Percentiles rank a stretch among this genome's conserved stretches.
These are phyloP conservation scores for Neosilurus mollespiculum DNA, from an alignment of 2,797 vertebrate species.

Conservation along the genomic window DNA sequence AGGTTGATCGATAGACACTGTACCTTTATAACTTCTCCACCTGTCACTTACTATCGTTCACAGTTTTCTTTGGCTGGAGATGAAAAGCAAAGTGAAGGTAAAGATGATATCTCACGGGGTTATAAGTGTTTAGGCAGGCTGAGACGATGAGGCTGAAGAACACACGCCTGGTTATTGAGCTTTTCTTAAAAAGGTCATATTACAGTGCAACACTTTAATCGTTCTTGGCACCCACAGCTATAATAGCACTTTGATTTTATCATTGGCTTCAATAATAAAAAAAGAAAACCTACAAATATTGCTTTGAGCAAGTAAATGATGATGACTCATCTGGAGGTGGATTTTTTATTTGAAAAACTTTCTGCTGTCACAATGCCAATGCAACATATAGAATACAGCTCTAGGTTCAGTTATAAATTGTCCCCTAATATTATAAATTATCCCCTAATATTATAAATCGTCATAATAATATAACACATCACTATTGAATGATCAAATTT, in stretches of 20 bases:
- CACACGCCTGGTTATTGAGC: conserved; percentile 16
- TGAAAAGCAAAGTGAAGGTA: conserved; percentile 18
- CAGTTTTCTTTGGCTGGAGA: background rate
- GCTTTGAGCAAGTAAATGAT: background rate
- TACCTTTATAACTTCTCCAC: background rate
- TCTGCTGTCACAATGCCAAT: background rate
- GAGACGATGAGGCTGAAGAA: conserved; percentile 22
- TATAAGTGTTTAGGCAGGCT: conserved; percentile 3
- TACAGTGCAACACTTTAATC: conserved; percentile 36
- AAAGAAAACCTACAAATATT: background rate
- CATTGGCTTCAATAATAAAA: background rate
- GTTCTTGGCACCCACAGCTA: conserved; percentile 1
- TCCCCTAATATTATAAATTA: too few relatives aligned
- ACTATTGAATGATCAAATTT: background rate
- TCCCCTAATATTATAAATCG: too few relatives aligned
- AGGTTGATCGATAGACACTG: conserved; percentile 18
- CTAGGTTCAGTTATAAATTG: background rate
- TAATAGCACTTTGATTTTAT: conserved; percentile 16
- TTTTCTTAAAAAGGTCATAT: conserved; percentile 21
- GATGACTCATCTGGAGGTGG: background rate
- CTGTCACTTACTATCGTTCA: background rate
- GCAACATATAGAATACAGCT: background rate
- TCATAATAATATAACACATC: background rate
- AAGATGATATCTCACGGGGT: conserved; percentile 22
- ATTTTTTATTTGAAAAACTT: background rate